Base-by-base conservation (phyloP, 1,140 invertebrate species). In the Colletes latitarsis region DNA sequence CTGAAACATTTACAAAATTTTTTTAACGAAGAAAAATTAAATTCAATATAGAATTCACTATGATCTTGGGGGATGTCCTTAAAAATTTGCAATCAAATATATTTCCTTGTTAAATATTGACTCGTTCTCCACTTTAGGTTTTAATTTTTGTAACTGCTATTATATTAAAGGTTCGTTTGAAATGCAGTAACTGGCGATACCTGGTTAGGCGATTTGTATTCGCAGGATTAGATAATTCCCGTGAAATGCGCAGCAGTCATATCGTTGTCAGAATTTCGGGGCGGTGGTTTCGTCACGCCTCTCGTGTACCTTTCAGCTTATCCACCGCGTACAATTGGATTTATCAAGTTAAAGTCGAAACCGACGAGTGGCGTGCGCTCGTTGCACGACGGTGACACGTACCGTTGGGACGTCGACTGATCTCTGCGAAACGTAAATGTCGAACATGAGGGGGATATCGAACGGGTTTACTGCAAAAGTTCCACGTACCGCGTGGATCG, bases 261-360 rank as follows among this genome's bases (percentile, higher is more conserved):
- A 79, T 84, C 70, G 80, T 79, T 82, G 86, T 86, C 84, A 77
- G 64, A 82, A 66, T 73, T 83, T 74, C 62, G 49, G 66, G 68
- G 64, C 58, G 46, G 63, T 57, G 72, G 77, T 89, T 85, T 83
- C 81, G 88, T 88, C 82, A 88, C 81, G 88, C 77, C 82, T 70
- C 84, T 89, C 88, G 84, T 88, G 86, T 88, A 83, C 46, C 87
- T 82, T 88, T 89, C 87, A 70, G 84, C 88, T 90, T 89, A 89
- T 86, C 84, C 83, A 81, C 62, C 89, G 84, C 82, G 78, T 82
- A 85, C 82, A 84, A 89, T 89, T 89, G 83, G 83, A 90, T 89
- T 89, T 88, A 88, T 88, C 82, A 79, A 82, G 68, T 82, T 75
- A 62, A 62, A 76, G 62, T 77, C 69, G 79, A 82, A 80, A 82